Evolutionary conservation across 2,797 vertebrate species (phyloP).

Genomic region (Peromyscus nudipes): DNA sequence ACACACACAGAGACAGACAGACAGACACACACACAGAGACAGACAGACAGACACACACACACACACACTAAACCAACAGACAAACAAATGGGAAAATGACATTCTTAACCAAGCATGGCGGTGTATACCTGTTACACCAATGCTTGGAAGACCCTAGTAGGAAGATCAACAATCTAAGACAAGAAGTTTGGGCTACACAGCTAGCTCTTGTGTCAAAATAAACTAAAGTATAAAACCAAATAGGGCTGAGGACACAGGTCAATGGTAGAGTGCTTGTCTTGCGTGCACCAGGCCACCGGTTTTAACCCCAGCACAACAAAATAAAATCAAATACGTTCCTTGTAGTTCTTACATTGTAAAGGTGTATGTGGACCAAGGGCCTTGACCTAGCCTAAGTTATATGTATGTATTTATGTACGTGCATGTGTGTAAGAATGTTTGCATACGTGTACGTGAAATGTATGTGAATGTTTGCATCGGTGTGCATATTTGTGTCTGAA

Average conservation of each 20-base stretch:
- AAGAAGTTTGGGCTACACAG: not conserved
- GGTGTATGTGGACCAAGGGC: not conserved
- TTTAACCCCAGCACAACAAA: not conserved
- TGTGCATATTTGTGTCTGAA: not conserved
- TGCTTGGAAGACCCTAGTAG: not conserved
- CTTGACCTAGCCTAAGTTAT: not conserved
- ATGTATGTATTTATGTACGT: not conserved
- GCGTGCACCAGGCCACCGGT: not conserved
- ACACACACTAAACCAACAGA: not conserved
- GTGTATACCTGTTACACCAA: not conserved
- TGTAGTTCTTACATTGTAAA: not conserved
- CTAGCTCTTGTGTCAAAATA: not conserved
- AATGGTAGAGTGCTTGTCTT: not conserved
- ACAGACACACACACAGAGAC: not conserved
- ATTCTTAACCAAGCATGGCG: not conserved
- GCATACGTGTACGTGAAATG: not conserved
- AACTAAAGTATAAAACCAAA: not conserved
- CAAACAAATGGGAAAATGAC: not conserved
- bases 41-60: not conserved
- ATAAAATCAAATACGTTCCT: not conserved
- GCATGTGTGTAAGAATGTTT: not conserved
- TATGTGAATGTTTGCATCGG: rapidly evolving
- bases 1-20: not conserved
- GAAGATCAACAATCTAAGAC: not conserved
- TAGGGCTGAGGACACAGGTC: not conserved